These are phyloP conservation scores for Dicranocentrus wangi DNA, from an alignment of 2,888 invertebrate species.

Conservation along the genomic window DNA sequence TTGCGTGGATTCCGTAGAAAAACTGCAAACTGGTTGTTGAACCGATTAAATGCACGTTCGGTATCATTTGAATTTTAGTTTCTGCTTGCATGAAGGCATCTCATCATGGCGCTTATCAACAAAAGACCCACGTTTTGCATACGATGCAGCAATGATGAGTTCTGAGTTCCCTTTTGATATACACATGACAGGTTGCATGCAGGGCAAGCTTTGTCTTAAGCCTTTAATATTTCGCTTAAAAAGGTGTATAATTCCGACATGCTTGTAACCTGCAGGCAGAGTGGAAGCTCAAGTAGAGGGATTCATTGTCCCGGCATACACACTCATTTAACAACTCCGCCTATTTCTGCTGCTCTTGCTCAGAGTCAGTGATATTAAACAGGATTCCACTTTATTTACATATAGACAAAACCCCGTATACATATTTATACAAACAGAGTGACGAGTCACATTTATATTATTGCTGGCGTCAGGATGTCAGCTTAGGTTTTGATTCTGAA, in stretches of 20 bases:
- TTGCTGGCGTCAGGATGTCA: conserved; percentile 59
- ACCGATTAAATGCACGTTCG: too few species aligned
- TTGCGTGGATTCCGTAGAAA: too few species aligned
- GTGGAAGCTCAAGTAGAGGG: too few species aligned
- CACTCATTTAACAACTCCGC: conserved; percentile 33
- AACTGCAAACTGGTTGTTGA: too few species aligned
- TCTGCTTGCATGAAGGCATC: not conserved
- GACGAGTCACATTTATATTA: conserved; percentile 56
- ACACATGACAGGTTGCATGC: not conserved
- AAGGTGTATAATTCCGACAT: not conserved
- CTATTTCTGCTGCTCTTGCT: conserved; percentile 22
- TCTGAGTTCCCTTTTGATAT: not conserved
- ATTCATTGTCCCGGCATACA: too few species aligned
- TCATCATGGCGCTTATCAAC: not conserved
- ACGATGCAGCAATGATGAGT: not conserved
- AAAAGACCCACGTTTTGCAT: not conserved
- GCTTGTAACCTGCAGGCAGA: too few species aligned
- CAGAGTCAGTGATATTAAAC: conserved; percentile 42
- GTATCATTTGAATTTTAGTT: too few species aligned
- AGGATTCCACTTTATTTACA: conserved; percentile 58
- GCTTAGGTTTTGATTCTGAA: conserved; percentile 49
- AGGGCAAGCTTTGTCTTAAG: not conserved
- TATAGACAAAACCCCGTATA: not conserved
- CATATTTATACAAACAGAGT: not conserved
- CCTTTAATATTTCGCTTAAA: not conserved